phyloP scores from a whole-genome alignment of 2,888 invertebrate genomes.

The Nemapogon koenigi region DNA sequence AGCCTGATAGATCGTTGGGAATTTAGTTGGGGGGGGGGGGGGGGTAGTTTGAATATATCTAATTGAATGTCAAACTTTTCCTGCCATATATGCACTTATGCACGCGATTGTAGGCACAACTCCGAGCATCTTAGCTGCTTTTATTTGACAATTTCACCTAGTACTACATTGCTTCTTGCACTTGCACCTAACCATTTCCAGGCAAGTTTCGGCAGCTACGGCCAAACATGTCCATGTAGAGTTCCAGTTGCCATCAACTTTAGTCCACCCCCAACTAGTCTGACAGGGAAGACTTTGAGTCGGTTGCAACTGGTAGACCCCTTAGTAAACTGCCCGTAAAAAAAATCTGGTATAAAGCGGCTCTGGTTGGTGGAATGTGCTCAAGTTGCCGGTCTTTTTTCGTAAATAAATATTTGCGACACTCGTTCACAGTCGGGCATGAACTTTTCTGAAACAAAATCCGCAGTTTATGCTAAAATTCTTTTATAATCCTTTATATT shows the following conservation, averaged over 20 bases:
- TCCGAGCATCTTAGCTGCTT: too few species aligned
- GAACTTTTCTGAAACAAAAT: slow-evolving; percentile 4
- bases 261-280: slow-evolving; percentile 6
- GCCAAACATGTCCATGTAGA: slow-evolving; percentile 5
- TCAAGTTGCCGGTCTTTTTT: slow-evolving; percentile 8
- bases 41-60: too few species aligned
- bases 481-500: not conserved
- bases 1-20: too few species aligned
- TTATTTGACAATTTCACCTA: too few species aligned
- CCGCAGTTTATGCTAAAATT: slow-evolving; percentile 1
- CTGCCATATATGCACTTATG: too few species aligned
- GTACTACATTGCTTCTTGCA: slow-evolving; percentile 8
- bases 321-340: slow-evolving; percentile 7
- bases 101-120: too few species aligned
- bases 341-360: too few species aligned
- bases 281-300: slow-evolving; percentile 6
- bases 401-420: slow-evolving; percentile 6
- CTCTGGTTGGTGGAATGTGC: slow-evolving; percentile 7
- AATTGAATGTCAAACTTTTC: too few species aligned
- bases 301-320: slow-evolving; percentile 7
- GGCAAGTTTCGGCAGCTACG: slow-evolving; percentile 7
- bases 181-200: slow-evolving; percentile 9
- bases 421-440: slow-evolving; percentile 6
- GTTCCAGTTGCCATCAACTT: slow-evolving; percentile 6
- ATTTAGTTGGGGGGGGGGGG: too few species aligned